Conservation (phyloP, 2,113 vertebrate genomes). For the Okapia johnstoni region DNA sequence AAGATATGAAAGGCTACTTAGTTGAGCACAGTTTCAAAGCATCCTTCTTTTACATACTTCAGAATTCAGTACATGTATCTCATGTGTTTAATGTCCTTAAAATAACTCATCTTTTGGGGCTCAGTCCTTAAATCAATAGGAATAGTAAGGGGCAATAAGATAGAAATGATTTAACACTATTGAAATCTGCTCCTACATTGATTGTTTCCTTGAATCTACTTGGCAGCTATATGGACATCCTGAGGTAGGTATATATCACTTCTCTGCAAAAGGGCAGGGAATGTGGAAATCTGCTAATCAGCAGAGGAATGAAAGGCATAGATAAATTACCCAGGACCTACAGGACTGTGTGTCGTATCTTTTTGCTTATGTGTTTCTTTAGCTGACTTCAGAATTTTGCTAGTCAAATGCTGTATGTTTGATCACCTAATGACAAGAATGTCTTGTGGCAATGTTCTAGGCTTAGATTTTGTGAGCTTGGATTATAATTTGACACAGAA, state of each 20-base stretch:
- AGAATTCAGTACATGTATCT: background rate
- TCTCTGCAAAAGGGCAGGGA: background rate
- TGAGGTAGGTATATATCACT: background rate
- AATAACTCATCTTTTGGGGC: background rate
- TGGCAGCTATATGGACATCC: background rate
- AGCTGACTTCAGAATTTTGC: background rate
- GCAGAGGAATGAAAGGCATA: background rate
- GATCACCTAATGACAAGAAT: background rate
- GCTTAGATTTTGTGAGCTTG: background rate
- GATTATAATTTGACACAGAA: background rate
- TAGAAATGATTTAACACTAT: background rate
- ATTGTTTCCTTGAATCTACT: background rate
- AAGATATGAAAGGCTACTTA: background rate
- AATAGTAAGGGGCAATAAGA: background rate
- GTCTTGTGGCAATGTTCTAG: background rate
- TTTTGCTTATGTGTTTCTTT: background rate
- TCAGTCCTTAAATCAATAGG: background rate
- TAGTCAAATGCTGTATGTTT: background rate
- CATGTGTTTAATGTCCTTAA: background rate
- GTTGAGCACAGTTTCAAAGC: background rate
- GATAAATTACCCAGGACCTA: background rate
- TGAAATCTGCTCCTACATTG: background rate
- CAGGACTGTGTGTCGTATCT: background rate
- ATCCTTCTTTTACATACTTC: background rate
- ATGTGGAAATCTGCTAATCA: background rate